Percentiles rank a stretch among this genome's conserved stretches.
Conservation (phyloP, 92 coral and sea anemone species). For the Chrysogorgia sp. region DNA sequence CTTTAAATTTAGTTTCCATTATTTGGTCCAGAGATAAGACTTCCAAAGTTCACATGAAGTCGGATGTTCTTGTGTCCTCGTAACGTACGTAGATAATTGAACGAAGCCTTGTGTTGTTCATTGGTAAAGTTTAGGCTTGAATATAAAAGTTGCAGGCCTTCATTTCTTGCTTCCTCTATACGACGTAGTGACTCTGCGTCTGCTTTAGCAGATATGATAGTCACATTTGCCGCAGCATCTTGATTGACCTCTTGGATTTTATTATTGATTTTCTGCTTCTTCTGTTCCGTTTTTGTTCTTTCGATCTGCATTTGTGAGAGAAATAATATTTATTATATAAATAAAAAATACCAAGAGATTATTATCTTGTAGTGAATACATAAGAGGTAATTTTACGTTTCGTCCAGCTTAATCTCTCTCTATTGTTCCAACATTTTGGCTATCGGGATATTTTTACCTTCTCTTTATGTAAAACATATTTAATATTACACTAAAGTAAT, state of each 20-base stretch:
- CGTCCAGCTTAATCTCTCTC: too few species aligned
- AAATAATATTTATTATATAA: too few species aligned
- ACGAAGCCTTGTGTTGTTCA: constrained; percentile 69
- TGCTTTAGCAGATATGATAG: constrained; percentile 74
- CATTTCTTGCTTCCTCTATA: constrained; percentile 78
- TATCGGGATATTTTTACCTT: too few species aligned
- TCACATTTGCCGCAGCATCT: constrained; percentile 75
- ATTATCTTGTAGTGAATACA: too few species aligned
- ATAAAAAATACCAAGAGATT: too few species aligned
- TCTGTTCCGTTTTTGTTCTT: constrained; percentile 79
- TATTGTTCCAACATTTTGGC: too few species aligned
- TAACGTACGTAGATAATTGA: constrained; percentile 75
- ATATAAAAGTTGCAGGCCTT: constrained; percentile 68
- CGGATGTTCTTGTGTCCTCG: constrained; percentile 64
- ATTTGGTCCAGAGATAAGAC: constrained; percentile 54
- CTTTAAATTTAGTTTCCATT: background rate
- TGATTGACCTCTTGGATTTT: constrained; percentile 76
- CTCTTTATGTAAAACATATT: too few species aligned
- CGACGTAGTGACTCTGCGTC: constrained; percentile 70
- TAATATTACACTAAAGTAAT: too few species aligned
- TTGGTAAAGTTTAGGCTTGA: constrained; percentile 53
- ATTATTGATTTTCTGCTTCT: constrained; percentile 69
- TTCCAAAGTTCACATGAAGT: constrained; percentile 64
- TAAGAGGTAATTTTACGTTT: background rate
- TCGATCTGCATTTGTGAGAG: constrained; percentile 57